Percentiles rank a stretch among this genome's conserved stretches.
Evolutionary conservation across 2,113 vertebrate genomes (phyloP).

Genomic region (Recurvirostra avosetta): DNA sequence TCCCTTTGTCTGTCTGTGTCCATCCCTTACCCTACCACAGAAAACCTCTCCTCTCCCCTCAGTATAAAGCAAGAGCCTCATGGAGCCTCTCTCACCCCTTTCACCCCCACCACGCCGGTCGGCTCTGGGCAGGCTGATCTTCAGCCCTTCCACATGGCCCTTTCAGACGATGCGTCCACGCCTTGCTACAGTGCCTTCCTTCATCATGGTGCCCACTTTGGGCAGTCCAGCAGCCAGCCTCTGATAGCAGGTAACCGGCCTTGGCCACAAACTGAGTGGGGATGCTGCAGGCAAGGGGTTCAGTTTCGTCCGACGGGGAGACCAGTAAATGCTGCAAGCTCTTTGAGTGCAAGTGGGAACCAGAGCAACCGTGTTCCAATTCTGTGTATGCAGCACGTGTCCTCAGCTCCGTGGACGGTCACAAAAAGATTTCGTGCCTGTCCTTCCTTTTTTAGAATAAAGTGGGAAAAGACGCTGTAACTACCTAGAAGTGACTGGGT

Average conservation of each 20-base stretch:
- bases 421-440: neutral
- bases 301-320: conserved; percentile 16
- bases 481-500: neutral
- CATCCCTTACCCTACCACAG: conserved; percentile 76
- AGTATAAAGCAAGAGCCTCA: conserved; percentile 90
- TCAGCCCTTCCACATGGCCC: conserved; percentile 86
- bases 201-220: conserved; percentile 82
- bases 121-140: conserved; percentile 85
- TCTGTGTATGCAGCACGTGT: neutral
- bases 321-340: conserved; percentile 48
- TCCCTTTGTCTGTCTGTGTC: conserved; percentile 67
- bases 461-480: neutral
- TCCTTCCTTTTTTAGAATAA: neutral
- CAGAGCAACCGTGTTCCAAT: neutral
- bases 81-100: conserved; percentile 89
- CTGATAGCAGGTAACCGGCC: conserved; percentile 85
- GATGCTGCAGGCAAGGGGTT: conserved; percentile 58
- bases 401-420: neutral
- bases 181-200: conserved; percentile 83
- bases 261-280: conserved; percentile 53
- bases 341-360: conserved; percentile 46
- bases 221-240: conserved; percentile 87
- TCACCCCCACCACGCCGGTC: conserved; percentile 85
- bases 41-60: conserved; percentile 85
- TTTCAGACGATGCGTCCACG: conserved; percentile 86